Evolutionary conservation across 2,888 invertebrate genomes (phyloP), one percentile per base, ranked within the genome.

Genomic region (Achlya flavicornis): DNA sequence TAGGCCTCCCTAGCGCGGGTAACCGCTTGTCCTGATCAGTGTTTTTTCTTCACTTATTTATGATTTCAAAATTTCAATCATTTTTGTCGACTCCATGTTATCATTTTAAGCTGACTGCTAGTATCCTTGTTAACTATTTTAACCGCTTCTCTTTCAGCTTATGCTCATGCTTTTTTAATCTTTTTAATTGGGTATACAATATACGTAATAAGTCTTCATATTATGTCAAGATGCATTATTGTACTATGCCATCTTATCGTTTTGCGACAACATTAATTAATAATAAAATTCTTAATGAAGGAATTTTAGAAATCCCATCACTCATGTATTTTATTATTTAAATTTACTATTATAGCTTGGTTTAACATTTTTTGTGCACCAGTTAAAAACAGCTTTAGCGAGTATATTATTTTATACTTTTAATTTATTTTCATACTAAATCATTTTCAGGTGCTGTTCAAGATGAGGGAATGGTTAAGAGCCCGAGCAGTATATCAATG

Each of bases 401-500:
- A 6, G 3, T 41, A 16, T 66, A n/a, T 58, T 35, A 6, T 32
- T 64, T 53, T 46, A 62, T 19, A 5, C 46, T 63, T 60, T 0
- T 66, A 63, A 61, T 16, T 63, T 53, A 61, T 53, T 53, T 10
- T 19, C 53, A 53, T 19, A 16, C 7, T 0, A 2, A 64, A 43
- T 62, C n/a, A 38, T 32, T 91, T 92, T 72, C 75, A 93, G 91
- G 93, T 86, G 82, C 84, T 63, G 80, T 80, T 38, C 81, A 85
- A 38, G 93, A 93, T 64, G 93, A 93, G 48, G 88, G 95, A 57
- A 96, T 97, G 95, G 95, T 97, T 61, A 96, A 97, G 86, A 98
- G 97, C 87, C 97, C 97, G 57, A 98, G 97, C 87, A 96, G 95
- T 77, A 93, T 96, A 66, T 97, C 97, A 35, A 97, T 98, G 94